Evolutionary conservation across 2,113 vertebrate species (phyloP).

Genomic region (Melanerpes formicivorus): DNA sequence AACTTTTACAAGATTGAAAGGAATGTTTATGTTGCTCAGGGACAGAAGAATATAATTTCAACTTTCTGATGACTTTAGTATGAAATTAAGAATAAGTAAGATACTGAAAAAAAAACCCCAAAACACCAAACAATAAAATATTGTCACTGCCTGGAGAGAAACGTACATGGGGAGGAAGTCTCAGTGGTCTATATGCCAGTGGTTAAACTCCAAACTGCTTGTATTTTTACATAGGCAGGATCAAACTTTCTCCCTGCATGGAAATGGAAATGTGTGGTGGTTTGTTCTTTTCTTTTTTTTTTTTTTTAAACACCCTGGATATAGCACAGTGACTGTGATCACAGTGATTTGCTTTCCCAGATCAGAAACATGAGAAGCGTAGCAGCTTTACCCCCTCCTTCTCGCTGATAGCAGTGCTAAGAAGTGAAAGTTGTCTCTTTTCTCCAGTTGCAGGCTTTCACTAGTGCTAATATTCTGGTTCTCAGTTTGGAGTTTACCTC

Average conservation of each 20-base stretch:
- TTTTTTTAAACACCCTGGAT: background rate
- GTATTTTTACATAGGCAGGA: background rate
- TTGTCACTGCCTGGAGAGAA: background rate
- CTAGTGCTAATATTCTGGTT: background rate
- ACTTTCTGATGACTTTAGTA: background rate
- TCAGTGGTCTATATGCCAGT: background rate
- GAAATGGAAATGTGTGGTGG: background rate
- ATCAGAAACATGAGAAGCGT: background rate
- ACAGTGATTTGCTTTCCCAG: conserved; percentile 12
- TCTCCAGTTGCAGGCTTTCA: background rate
- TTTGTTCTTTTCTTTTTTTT: background rate
- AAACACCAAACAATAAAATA: background rate
- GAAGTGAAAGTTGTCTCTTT: background rate
- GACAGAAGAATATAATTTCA: background rate
- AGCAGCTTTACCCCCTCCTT: background rate
- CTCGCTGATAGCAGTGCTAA: background rate
- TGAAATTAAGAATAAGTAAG: background rate
- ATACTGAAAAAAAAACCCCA: background rate
- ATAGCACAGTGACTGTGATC: background rate
- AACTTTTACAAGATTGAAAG: background rate
- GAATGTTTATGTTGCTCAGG: background rate
- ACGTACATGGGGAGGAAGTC: background rate
- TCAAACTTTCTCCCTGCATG: background rate
- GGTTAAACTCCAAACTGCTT: background rate
- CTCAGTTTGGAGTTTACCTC: background rate